Evolutionary conservation across 2,888 invertebrate species (phyloP).

Genomic region (Lydus trimaculatus): DNA sequence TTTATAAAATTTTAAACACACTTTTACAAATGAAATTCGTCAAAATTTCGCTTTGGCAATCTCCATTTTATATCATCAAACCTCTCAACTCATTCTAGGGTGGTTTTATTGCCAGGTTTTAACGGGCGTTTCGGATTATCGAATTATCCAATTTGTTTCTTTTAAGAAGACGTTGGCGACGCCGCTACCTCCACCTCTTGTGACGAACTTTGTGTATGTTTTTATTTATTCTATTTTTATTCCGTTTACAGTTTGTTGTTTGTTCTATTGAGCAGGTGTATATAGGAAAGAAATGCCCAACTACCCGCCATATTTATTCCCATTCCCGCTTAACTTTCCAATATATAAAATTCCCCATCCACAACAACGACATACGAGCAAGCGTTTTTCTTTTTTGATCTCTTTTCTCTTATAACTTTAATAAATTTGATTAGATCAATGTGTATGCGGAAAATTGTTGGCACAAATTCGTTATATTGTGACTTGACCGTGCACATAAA

Average conservation of each 20-base stretch:
- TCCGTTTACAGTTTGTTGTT: background rate
- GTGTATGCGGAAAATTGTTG: background rate
- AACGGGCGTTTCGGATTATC: background rate
- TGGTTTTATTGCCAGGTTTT: background rate
- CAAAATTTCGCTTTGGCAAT: background rate
- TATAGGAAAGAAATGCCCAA: background rate
- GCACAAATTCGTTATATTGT: background rate
- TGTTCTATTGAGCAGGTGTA: background rate
- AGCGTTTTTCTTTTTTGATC: background rate
- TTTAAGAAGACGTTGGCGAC: background rate
- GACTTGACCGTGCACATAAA: background rate
- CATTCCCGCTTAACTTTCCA: background rate
- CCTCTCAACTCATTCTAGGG: background rate
- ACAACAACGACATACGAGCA: too few relatives aligned
- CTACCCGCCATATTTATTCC: background rate
- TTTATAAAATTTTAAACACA: background rate
- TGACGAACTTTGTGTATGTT: background rate
- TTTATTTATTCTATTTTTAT: background rate
- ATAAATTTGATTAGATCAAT: background rate
- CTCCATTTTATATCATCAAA: background rate
- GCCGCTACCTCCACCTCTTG: background rate
- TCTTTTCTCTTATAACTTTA: background rate
- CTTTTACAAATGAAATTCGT: background rate
- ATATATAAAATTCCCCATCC: too few relatives aligned
- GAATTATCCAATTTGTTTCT: conserved; percentile 2